Conservation (phyloP, 2,113 vertebrate genomes). For the Bambusicola thoracicus region DNA sequence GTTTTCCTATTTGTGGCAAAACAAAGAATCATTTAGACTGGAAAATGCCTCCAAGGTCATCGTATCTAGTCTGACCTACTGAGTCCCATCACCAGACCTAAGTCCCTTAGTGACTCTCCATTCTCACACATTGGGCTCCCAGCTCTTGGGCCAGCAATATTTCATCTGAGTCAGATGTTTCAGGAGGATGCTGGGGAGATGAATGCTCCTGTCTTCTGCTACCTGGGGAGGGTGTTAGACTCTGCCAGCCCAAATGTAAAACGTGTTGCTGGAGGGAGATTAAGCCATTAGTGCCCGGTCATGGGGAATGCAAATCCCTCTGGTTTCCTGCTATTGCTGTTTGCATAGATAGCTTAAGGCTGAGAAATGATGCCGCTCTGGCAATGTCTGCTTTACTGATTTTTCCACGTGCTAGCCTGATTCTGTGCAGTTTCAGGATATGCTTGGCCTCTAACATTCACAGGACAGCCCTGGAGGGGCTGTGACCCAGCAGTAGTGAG, state of each 20-base stretch:
- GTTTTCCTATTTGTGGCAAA: not conserved
- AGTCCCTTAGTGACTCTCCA: rapidly evolving
- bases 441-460: not conserved
- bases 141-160: not conserved
- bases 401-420: not conserved
- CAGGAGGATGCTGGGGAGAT: not conserved
- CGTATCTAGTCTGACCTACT: not conserved
- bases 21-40: not conserved
- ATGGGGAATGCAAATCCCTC: not conserved
- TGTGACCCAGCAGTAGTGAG: not conserved
- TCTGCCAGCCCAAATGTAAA: not conserved
- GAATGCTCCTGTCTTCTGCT: rapidly evolving
- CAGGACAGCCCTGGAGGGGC: not conserved
- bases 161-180: not conserved
- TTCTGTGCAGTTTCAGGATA: not conserved
- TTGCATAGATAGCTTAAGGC: slow-evolving; percentile 12
- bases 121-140: rapidly evolving
- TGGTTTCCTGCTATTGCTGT: not conserved
- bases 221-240: not conserved
- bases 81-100: not conserved
- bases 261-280: not conserved
- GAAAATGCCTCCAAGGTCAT: not conserved
- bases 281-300: not conserved
- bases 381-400: not conserved
- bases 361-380: not conserved